phyloP scores from a whole-genome alignment of 2,113 vertebrate species.

The Erythrocercus mccallii region DNA sequence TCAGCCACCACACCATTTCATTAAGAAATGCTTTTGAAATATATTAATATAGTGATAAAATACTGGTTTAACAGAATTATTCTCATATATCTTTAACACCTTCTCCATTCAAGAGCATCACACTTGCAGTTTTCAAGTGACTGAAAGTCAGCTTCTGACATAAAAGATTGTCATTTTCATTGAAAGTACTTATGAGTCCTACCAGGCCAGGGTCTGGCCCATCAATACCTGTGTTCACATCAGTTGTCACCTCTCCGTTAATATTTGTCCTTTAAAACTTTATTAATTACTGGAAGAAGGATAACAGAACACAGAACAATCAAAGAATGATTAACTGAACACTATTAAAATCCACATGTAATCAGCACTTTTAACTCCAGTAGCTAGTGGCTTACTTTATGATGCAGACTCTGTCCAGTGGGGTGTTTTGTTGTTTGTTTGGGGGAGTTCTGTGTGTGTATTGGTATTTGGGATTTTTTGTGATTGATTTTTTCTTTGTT shows the following conservation, averaged over 20 bases:
- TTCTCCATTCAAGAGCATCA: background rate
- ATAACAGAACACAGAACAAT: background rate
- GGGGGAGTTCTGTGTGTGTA: background rate
- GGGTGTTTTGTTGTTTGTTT: background rate
- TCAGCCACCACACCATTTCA: background rate
- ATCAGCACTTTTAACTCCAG: background rate
- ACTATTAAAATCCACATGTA: background rate
- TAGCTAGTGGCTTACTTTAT: background rate
- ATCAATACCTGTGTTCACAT: background rate
- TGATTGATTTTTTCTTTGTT: background rate
- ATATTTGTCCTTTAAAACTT: background rate
- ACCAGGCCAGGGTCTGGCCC: background rate
- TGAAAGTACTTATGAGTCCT: background rate
- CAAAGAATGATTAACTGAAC: background rate
- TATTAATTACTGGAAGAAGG: background rate
- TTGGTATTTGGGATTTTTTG: background rate
- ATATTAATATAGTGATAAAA: background rate
- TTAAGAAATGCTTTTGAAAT: background rate
- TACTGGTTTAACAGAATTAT: background rate
- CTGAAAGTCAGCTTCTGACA: background rate
- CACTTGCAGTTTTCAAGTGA: background rate
- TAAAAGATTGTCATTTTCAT: background rate
- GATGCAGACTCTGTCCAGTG: background rate
- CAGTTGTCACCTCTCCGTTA: background rate
- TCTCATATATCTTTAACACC: background rate